These are phyloP conservation scores for Creontiades dilutus DNA, from an alignment of 2,888 invertebrate genomes.

Conservation along the genomic window DNA sequence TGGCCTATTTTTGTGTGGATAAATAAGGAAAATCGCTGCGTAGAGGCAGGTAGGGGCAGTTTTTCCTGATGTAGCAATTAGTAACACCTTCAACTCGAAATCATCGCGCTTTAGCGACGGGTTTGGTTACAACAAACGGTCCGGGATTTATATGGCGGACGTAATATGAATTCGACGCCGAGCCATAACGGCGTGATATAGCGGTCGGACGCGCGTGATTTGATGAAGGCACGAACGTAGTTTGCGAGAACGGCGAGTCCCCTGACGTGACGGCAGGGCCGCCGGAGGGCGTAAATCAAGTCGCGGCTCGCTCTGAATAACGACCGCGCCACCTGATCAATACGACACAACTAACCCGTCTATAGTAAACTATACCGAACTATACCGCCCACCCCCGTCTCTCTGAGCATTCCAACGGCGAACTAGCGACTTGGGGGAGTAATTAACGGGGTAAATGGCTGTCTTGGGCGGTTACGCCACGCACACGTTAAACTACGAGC, in stretches of 20 bases:
- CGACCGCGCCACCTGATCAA: slow-evolving; percentile 13
- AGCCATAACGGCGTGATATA: slow-evolving; percentile 12
- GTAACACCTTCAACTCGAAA: background rate
- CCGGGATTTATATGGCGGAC: background rate
- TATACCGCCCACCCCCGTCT: background rate
- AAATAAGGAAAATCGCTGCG: too few relatives aligned
- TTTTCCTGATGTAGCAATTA: too few relatives aligned
- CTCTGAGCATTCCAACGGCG: slow-evolving; percentile 1
- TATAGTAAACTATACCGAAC: slow-evolving; percentile 23
- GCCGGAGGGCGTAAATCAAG: slow-evolving; percentile 30
- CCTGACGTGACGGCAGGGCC: slow-evolving; percentile 21
- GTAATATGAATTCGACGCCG: background rate
- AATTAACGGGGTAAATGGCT: slow-evolving; percentile 30
- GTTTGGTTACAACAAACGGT: background rate
- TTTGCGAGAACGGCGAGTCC: slow-evolving; percentile 1
- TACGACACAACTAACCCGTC: slow-evolving; percentile 30
- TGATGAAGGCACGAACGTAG: slow-evolving; percentile 35
- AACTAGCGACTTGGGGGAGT: background rate
- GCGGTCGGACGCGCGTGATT: slow-evolving; percentile 19
- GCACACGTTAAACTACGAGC: slow-evolving; percentile 7
- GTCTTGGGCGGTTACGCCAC: background rate
- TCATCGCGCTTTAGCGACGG: background rate
- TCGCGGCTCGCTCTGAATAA: slow-evolving; percentile 42
- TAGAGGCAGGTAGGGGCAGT: too few relatives aligned
- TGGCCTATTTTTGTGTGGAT: too few relatives aligned